Conservation (phyloP, 2,797 vertebrate species). For the Thalassophryne amazonica region DNA sequence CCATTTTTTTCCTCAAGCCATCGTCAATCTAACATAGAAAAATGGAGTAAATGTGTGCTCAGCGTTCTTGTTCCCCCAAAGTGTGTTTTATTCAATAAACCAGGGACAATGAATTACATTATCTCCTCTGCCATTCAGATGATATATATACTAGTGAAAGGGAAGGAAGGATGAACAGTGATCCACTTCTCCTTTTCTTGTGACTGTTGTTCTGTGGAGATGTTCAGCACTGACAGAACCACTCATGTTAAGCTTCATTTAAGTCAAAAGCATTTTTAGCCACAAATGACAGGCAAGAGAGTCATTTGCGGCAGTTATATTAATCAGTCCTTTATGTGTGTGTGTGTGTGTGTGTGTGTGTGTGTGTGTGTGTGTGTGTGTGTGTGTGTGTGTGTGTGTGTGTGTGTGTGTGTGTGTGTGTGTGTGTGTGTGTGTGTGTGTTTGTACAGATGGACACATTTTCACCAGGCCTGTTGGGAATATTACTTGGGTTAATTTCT, state of each 20-base stretch:
- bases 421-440: no score
- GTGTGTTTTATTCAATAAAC: conserved; percentile 45
- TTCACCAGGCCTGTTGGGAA: no score
- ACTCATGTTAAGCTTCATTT: neutral
- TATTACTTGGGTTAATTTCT: no score
- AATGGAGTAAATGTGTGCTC: conserved; percentile 39
- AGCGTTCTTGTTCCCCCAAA: conserved; percentile 26
- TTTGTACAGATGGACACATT: no score
- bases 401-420: no score
- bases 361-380: no score
- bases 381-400: no score
- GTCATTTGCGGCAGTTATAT: no score
- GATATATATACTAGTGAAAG: conserved; percentile 8
- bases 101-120: conserved; percentile 20
- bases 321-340: no score
- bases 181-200: neutral
- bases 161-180: conserved; percentile 2
- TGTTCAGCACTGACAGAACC: neutral
- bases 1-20: conserved; percentile 32
- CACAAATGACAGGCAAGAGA: no score
- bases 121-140: conserved; percentile 6
- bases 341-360: no score
- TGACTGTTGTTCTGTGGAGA: neutral
- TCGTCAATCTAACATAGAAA: conserved; percentile 50
- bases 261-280: no score